Conservation (phyloP, 2,113 vertebrate species). For the Camelus dromedarius region DNA sequence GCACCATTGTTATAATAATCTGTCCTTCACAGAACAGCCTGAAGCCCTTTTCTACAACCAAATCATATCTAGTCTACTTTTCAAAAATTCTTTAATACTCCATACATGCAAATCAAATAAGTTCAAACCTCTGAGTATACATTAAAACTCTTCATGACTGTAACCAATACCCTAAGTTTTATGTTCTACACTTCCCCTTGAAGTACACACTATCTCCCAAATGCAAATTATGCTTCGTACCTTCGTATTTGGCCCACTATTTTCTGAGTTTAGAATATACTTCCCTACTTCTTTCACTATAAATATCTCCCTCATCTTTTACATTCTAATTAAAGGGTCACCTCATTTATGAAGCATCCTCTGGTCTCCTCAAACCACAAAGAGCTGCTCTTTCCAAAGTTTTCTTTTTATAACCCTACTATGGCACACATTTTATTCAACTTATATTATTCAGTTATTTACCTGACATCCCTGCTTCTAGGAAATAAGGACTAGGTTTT, state of each 20-base stretch:
- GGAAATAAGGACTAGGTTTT: not conserved
- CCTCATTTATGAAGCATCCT: not conserved
- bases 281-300: not conserved
- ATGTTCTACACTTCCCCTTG: not conserved
- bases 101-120: not conserved
- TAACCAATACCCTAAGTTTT: not conserved
- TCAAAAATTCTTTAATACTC: not conserved
- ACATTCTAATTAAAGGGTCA: slow-evolving; percentile 29
- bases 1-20: not conserved
- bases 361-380: not conserved
- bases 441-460: not conserved
- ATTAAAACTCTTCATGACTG: not conserved
- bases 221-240: slow-evolving; percentile 3
- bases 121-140: not conserved
- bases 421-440: not conserved
- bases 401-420: not conserved
- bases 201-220: not conserved
- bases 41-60: not conserved
- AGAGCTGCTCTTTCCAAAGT: not conserved
- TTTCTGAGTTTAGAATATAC: slow-evolving; percentile 36
- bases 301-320: not conserved
- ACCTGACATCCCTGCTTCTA: not conserved
- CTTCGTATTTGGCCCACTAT: not conserved
- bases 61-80: not conserved
- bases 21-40: not conserved